Conservation (phyloP, 1,140 invertebrate species). For the Lutraria rhynchaena region DNA sequence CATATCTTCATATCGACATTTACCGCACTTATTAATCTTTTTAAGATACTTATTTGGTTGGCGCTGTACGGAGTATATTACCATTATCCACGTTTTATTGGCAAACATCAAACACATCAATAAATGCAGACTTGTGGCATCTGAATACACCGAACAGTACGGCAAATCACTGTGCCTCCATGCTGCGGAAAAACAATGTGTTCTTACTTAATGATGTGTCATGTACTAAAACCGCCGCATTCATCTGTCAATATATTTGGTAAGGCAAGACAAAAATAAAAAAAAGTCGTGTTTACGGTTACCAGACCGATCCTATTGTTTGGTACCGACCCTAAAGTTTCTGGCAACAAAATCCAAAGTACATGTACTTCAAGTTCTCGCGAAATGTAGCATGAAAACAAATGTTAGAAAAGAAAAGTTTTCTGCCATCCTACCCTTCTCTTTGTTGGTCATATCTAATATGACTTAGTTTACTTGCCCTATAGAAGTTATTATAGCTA, state of each 20-base stretch:
- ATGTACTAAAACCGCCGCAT: background rate
- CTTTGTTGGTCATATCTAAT: too few species aligned
- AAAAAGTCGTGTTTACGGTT: too few species aligned
- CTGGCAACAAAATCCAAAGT: too few species aligned
- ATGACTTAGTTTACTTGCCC: too few species aligned
- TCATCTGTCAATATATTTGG: slow-evolving; percentile 23
- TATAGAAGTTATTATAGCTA: too few species aligned
- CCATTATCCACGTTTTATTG: background rate
- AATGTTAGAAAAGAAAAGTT: too few species aligned
- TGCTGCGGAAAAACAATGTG: background rate
- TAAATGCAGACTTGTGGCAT: background rate
- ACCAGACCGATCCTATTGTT: too few species aligned
- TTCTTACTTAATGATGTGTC: background rate
- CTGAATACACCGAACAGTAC: background rate
- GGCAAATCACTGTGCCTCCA: background rate
- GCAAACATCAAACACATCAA: slow-evolving; percentile 5
- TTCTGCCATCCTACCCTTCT: too few species aligned
- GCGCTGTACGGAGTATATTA: background rate
- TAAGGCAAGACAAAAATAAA: background rate
- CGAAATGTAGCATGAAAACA: too few species aligned
- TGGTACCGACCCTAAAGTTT: too few species aligned
- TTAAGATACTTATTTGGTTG: slow-evolving; percentile 11
- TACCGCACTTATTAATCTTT: background rate
- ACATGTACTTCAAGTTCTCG: too few species aligned
- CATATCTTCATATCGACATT: background rate